A percentile compares a stretch with the other conserved stretches of the same genome.
Evolutionary conservation across 2,797 vertebrate species (phyloP).

Genomic region (Microcaecilia unicolor): DNA sequence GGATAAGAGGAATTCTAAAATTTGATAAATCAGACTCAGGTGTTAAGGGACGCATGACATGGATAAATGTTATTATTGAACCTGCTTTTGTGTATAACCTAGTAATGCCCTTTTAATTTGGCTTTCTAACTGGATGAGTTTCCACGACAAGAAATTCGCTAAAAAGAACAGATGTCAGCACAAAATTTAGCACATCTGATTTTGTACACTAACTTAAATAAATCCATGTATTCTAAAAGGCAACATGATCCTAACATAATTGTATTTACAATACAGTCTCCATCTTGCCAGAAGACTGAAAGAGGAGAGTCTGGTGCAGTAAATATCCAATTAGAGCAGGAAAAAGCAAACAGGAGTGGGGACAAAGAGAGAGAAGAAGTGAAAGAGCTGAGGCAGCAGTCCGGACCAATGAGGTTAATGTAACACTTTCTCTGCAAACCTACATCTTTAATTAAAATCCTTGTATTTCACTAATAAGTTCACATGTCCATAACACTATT

Average conservation of each 20-base stretch:
- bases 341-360: conserved; percentile 2
- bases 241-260: conserved; percentile 1
- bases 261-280: conserved; percentile 19
- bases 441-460: conserved; percentile 54
- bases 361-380: background rate
- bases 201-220: too few species aligned
- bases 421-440: conserved; percentile 28
- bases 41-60: too few species aligned
- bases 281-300: conserved; percentile 15
- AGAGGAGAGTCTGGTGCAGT: conserved; percentile 10
- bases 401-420: conserved; percentile 30
- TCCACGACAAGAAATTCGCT: too few species aligned
- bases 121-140: too few species aligned
- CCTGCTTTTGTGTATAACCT: too few species aligned
- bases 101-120: too few species aligned
- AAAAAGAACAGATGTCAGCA: too few species aligned
- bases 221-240: too few species aligned
- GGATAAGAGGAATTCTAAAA: too few species aligned
- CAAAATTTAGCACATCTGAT: too few species aligned
- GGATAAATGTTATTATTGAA: too few species aligned
- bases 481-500: conserved; percentile 27
- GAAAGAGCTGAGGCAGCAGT: conserved; percentile 43
- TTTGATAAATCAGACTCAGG: too few species aligned
- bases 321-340: conserved; percentile 28
- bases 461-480: conserved; percentile 49